Evolutionary conservation across 2,113 vertebrate species (phyloP).

Genomic region (Grammomys dolichurus): DNA sequence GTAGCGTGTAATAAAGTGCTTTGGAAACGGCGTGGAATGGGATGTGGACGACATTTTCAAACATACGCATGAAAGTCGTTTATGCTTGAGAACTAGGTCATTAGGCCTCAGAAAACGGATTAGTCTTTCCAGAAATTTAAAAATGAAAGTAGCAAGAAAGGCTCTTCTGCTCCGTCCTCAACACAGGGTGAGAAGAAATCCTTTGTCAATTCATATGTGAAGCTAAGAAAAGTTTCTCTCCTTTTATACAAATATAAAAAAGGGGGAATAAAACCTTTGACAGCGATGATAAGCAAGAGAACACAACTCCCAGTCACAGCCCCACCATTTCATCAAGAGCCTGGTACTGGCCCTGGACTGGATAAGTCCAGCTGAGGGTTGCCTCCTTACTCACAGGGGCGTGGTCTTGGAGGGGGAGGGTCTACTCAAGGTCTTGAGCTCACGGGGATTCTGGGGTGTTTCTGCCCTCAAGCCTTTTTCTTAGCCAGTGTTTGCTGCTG

Average conservation of each 20-base stretch:
- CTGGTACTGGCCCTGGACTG: not conserved
- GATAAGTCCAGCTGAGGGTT: rapidly evolving
- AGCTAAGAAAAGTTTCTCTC: constrained; percentile 42
- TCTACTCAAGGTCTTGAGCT: not conserved
- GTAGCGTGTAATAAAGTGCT: not conserved
- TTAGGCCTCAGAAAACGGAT: constrained; percentile 19
- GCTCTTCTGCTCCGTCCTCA: constrained; percentile 21
- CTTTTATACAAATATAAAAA: not conserved
- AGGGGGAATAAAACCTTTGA: constrained; percentile 43
- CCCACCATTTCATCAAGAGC: not conserved
- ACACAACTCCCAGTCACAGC: not conserved
- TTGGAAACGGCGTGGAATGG: constrained; percentile 6
- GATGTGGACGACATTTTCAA: constrained; percentile 35
- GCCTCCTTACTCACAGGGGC: not conserved
- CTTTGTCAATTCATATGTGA: constrained; percentile 65
- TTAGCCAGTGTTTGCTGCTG: not conserved
- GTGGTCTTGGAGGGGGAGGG: not conserved
- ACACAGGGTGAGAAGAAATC: constrained; percentile 68
- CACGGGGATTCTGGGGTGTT: not conserved
- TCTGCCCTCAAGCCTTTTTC: not conserved
- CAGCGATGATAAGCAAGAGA: constrained; percentile 42
- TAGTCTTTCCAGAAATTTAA: constrained; percentile 64
- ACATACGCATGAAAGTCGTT: constrained; percentile 33
- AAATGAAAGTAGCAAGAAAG: constrained; percentile 5
- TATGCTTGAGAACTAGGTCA: constrained; percentile 35